These are phyloP conservation scores for Spialia ferax DNA, from an alignment of 2,888 invertebrate species.

Conservation along the genomic window DNA sequence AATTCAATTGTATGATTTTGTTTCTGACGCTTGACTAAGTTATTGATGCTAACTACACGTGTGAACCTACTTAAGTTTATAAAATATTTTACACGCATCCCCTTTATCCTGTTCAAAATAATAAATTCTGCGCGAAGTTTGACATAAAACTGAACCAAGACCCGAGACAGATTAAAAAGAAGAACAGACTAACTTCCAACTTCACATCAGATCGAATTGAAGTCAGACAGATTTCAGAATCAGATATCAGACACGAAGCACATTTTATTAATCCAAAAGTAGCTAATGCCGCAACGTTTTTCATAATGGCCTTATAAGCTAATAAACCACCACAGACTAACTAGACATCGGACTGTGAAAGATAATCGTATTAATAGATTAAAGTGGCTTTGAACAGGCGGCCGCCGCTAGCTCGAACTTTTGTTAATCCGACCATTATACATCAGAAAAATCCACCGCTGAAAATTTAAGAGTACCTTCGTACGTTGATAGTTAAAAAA, in stretches of 20 bases:
- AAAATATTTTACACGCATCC: no score
- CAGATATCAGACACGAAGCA: not conserved
- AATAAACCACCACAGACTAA: slow-evolving; percentile 21
- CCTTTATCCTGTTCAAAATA: no score
- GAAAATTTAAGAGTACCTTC: slow-evolving; percentile 5
- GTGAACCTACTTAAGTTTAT: no score
- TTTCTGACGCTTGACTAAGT: no score
- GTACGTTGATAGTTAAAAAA: no score
- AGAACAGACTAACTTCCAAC: not conserved
- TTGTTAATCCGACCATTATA: slow-evolving; percentile 24
- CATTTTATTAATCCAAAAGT: slow-evolving; percentile 11
- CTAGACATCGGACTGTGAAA: slow-evolving; percentile 21
- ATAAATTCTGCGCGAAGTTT: no score
- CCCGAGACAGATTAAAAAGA: not conserved
- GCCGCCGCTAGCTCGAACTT: slow-evolving; percentile 7
- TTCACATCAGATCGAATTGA: not conserved
- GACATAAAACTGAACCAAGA: not conserved
- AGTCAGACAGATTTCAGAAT: not conserved
- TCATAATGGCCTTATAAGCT: slow-evolving; percentile 20
- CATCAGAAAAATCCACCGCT: slow-evolving; percentile 24
- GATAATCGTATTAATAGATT: slow-evolving; percentile 36
- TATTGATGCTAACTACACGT: no score
- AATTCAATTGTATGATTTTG: no score
- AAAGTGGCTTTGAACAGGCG: slow-evolving; percentile 21
- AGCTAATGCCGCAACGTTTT: slow-evolving; percentile 1